phyloP scores from a whole-genome alignment of 2,888 invertebrate species.

The Rotaria sp. region DNA sequence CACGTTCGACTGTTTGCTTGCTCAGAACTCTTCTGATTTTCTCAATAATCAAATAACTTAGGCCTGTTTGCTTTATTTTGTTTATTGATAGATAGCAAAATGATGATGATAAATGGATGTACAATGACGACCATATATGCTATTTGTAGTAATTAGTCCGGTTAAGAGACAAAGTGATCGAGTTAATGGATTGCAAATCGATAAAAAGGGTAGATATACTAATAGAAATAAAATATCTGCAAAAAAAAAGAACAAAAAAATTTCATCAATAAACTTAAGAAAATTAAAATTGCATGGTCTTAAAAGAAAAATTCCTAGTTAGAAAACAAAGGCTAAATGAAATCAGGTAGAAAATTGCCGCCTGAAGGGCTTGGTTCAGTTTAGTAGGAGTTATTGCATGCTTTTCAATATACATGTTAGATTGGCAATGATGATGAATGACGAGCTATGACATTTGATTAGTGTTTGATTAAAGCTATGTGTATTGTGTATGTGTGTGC shows the following conservation, averaged over 20 bases:
- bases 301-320: not conserved
- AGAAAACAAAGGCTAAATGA: not conserved
- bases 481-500: not conserved
- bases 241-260: not conserved
- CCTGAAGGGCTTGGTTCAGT: not conserved
- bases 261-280: not conserved
- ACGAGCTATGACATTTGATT: not conserved
- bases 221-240: not conserved
- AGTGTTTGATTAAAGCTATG: not conserved
- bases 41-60: not conserved
- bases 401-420: not conserved
- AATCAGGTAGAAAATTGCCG: not conserved
- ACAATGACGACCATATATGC: not conserved
- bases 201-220: not conserved
- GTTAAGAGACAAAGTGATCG: not conserved
- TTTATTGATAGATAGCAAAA: not conserved
- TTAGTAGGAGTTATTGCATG: not conserved
- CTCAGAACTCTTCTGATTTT: not conserved
- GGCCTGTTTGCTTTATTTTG: not conserved
- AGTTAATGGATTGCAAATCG: not conserved
- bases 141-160: not conserved
- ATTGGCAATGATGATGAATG: not conserved
- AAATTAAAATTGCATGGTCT: not conserved
- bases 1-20: not conserved
- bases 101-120: not conserved